phyloP scores from a whole-genome alignment of 2,888 invertebrate species.

The Philaethria dido region DNA sequence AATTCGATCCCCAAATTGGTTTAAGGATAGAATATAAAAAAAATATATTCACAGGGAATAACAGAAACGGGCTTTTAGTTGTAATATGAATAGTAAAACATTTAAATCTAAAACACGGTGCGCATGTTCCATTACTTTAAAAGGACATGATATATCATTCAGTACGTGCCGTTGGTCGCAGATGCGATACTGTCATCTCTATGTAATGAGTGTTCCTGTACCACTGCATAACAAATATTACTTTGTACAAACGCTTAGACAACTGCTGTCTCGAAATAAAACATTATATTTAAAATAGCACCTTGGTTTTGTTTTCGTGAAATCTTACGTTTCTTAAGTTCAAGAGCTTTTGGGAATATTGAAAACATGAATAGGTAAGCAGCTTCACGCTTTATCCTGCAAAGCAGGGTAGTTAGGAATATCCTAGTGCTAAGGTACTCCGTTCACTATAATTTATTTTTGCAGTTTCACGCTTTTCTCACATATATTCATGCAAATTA shows the following conservation, averaged over 20 bases:
- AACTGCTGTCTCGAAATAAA: background rate
- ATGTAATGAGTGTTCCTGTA: conserved; percentile 26
- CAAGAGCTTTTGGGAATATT: background rate
- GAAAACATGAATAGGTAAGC: too few relatives aligned
- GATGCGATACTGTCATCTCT: conserved; percentile 21
- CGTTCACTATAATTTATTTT: too few relatives aligned
- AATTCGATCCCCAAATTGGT: background rate
- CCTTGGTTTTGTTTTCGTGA: background rate
- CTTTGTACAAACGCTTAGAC: conserved; percentile 9
- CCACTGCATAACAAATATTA: conserved; percentile 20
- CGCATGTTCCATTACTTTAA: conserved; percentile 22
- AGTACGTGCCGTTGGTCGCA: conserved; percentile 11
- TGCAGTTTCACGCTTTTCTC: too few relatives aligned
- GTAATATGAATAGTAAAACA: conserved; percentile 10
- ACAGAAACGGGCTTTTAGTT: background rate
- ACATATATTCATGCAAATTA: too few relatives aligned
- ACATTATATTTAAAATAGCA: background rate
- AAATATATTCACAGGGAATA: background rate
- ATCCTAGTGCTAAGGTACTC: too few relatives aligned
- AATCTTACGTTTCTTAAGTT: background rate
- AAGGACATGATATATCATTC: conserved; percentile 24
- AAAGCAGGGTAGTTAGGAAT: too few relatives aligned
- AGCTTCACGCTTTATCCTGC: too few relatives aligned
- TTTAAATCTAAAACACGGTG: conserved; percentile 8
- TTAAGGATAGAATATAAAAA: too few relatives aligned